These are phyloP conservation scores for Rhinopithecus roxellana DNA, from an alignment of 2,113 vertebrate species.

Conservation along the genomic window DNA sequence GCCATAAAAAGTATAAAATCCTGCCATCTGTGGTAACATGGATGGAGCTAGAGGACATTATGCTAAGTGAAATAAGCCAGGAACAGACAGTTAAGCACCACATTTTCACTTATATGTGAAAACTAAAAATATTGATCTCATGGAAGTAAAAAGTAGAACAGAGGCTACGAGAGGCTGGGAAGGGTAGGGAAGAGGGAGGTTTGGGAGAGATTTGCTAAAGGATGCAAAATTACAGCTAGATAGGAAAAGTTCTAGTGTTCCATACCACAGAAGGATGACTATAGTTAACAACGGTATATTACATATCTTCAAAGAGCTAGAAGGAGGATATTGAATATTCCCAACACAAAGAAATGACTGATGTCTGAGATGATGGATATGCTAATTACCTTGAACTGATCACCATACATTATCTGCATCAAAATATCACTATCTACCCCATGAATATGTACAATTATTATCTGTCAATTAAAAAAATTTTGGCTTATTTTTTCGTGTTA, in stretches of 20 bases:
- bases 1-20: neutral
- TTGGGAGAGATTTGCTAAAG: neutral
- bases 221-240: neutral
- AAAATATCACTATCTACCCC: neutral
- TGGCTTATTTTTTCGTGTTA: neutral
- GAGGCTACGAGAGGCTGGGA: neutral
- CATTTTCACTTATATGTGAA: neutral
- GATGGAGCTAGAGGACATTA: neutral
- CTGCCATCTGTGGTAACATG: neutral
- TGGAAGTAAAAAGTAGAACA: neutral
- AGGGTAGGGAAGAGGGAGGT: too few species aligned
- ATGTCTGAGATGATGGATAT: neutral
- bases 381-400: neutral
- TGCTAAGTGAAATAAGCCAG: neutral
- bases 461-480: neutral
- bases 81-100: neutral
- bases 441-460: neutral
- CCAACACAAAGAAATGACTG: neutral
- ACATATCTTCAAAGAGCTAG: neutral
- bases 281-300: neutral
- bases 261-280: neutral
- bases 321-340: neutral
- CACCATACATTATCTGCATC: neutral
- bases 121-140: neutral
- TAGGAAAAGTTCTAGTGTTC: neutral